Base-by-base conservation (phyloP, 2,797 vertebrate species). In the Parauchenoglanis punctatus region DNA sequence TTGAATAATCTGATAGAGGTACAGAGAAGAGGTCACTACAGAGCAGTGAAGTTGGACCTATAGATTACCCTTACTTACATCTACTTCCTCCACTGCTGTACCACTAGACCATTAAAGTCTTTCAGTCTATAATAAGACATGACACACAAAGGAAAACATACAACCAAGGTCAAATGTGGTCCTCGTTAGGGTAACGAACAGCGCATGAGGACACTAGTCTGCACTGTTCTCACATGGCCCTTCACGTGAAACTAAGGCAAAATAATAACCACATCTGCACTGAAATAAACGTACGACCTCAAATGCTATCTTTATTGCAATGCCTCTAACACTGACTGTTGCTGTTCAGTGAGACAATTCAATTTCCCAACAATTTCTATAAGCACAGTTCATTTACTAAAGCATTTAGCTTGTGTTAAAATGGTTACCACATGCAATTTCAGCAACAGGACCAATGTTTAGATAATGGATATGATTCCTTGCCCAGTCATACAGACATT, bases 121-220 rank as follows among this genome's bases (percentile, higher is more conserved):
- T 87, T 91, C 54, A 88, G 82, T 67, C 87, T 25, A 78, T 91
- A 91, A 91, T 88, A 85, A 90, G 90, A 92, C 88, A 89, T 92
- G 91, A 92, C 92, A 91, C 85, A 91, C 88, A 88, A 87, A 89
- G 89, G 89, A 90, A 92, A 93, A 93, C 92, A 92, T 93, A 93
- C 91, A 93, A 90, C 89, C 87, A 85, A 78, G 88, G 91, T 92
- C 91, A 92, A 91, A 92, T 88, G 86, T 92, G 92, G 90, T 87
- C 63, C 85, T 92, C 90, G 84, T 91, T 92, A 91, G 89, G 73
- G 83, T 90, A 89, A 85, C 83, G 59, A 88, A 90, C 77, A 44
- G 84, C 86, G 88, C 76, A 89, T 88, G 85, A 84, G 81, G 85
- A 91, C 87, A 84, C 86, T 72, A 83, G 84, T 84, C 78, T 77